A percentile compares a stretch with the other conserved stretches of the same genome.
Evolutionary conservation across 2,113 vertebrate species (phyloP).

Genomic region (Rhinichthys klamathensis): DNA sequence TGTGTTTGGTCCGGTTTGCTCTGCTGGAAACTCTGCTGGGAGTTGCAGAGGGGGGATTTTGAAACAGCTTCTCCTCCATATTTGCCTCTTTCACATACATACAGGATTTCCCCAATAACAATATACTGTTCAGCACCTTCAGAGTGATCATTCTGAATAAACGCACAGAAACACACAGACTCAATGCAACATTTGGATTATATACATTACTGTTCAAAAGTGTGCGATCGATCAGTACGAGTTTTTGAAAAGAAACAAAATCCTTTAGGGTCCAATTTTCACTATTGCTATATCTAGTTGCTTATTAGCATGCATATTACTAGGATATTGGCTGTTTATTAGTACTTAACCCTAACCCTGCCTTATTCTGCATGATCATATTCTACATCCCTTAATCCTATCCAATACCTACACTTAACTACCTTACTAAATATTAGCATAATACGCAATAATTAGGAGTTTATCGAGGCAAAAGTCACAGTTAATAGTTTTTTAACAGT

Average conservation of each 20-base stretch:
- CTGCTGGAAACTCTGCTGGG: slow-evolving; percentile 83
- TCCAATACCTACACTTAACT: too few species aligned
- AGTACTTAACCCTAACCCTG: too few species aligned
- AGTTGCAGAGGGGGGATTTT: slow-evolving; percentile 75
- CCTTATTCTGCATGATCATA: too few species aligned
- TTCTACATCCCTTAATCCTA: too few species aligned
- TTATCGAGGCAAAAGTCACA: too few species aligned
- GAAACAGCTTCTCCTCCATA: slow-evolving; percentile 95
- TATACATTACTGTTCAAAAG: neutral
- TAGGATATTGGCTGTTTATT: too few species aligned
- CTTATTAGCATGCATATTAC: too few species aligned
- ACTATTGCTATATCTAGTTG: too few species aligned
- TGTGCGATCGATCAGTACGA: neutral
- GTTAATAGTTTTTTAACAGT: too few species aligned
- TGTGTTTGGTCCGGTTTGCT: slow-evolving; percentile 77
- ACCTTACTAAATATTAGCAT: too few species aligned
- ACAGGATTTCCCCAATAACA: slow-evolving; percentile 93
- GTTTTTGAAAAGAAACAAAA: neutral
- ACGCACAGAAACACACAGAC: slow-evolving; percentile 32
- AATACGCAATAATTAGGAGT: too few species aligned
- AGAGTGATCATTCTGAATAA: slow-evolving; percentile 88
- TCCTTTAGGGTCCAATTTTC: too few species aligned
- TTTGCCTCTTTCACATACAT: slow-evolving; percentile 95
- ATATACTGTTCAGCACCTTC: slow-evolving; percentile 96
- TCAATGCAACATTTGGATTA: neutral